Evolutionary conservation across 2,888 invertebrate genomes (phyloP).

Genomic region (Trichogramma dendrolimi): DNA sequence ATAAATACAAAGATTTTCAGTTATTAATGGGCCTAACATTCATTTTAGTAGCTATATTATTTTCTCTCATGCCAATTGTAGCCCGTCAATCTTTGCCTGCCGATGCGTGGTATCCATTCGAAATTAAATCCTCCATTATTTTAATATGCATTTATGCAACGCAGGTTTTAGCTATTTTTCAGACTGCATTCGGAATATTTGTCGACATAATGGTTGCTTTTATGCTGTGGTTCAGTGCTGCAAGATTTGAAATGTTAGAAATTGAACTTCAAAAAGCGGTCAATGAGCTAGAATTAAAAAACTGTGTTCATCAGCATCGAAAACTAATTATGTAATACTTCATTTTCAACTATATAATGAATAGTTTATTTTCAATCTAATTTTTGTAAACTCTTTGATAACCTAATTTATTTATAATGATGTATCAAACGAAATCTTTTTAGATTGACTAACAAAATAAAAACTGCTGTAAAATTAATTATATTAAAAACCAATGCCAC

Average conservation of each 20-base stretch:
- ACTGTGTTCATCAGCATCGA: conserved; percentile 36
- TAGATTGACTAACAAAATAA: conserved; percentile 35
- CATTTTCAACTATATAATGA: background rate
- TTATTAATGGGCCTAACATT: conserved; percentile 32
- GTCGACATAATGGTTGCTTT: conserved; percentile 37
- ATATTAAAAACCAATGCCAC: conserved; percentile 40
- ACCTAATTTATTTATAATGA: background rate
- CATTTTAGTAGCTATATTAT: conserved; percentile 31
- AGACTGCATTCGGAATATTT: conserved; percentile 33
- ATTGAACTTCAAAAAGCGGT: conserved; percentile 23
- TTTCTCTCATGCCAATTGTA: conserved; percentile 37
- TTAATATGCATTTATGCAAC: conserved; percentile 33
- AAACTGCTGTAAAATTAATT: conserved; percentile 31
- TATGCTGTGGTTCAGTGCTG: conserved; percentile 38
- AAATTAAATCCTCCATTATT: conserved; percentile 27
- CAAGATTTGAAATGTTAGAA: conserved; percentile 37
- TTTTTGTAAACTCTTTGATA: background rate
- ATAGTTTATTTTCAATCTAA: background rate
- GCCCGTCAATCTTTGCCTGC: conserved; percentile 37
- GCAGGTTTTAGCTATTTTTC: conserved; percentile 35
- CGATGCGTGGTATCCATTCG: conserved; percentile 41
- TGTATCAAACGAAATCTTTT: background rate
- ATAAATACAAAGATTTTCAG: conserved; percentile 36
- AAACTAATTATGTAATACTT: conserved; percentile 33
- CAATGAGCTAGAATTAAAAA: conserved; percentile 23